Percentiles rank a stretch among this genome's conserved stretches.
phyloP scores from a whole-genome alignment of 2,888 invertebrate species.

The Hirtodrosophila alboralis region DNA sequence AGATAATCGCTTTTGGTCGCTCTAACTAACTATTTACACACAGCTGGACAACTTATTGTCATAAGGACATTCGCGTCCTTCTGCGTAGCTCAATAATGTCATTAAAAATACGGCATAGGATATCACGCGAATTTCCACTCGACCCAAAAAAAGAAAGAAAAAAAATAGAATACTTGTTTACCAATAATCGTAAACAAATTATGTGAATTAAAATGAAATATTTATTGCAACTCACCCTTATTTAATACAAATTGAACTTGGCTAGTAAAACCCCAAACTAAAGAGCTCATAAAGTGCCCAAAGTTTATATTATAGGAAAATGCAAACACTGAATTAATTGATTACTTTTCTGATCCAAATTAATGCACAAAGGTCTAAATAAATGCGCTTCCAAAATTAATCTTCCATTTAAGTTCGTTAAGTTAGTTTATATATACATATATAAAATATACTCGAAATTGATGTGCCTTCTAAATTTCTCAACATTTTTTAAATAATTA shows the following conservation, averaged over 20 bases:
- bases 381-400: too few species aligned
- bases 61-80: slow-evolving; percentile 1
- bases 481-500: too few species aligned
- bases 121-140: slow-evolving; percentile 70
- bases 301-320: neutral
- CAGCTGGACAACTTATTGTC: slow-evolving; percentile 7
- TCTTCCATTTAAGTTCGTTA: too few species aligned
- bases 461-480: too few species aligned
- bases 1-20: slow-evolving; percentile 51
- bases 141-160: slow-evolving; percentile 28
- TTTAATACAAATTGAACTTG: slow-evolving; percentile 5
- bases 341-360: too few species aligned
- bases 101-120: slow-evolving; percentile 43
- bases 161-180: slow-evolving; percentile 46
- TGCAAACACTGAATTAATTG: too few species aligned
- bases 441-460: too few species aligned
- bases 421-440: too few species aligned
- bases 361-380: too few species aligned
- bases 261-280: too few species aligned
- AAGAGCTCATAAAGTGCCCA: slow-evolving; percentile 1
- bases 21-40: slow-evolving; percentile 2
- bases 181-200: slow-evolving; percentile 73
- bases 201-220: slow-evolving; percentile 70
- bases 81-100: slow-evolving; percentile 54
- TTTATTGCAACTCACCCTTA: slow-evolving; percentile 46